Base-by-base conservation (phyloP, 2,888 invertebrate genomes). In the Mesochorus sp. region DNA sequence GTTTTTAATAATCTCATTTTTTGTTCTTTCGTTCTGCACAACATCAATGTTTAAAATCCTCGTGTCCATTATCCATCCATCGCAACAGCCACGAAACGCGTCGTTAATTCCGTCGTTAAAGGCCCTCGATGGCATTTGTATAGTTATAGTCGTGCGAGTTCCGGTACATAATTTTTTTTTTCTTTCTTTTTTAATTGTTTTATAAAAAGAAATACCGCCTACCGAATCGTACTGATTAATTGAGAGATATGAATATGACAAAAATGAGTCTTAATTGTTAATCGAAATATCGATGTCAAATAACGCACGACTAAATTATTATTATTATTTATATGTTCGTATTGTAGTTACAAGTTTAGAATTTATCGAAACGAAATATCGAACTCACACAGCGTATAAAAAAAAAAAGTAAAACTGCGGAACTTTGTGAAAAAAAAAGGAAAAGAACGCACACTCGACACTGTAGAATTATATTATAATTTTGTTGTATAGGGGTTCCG, bases 271-370 rank as follows among this genome's bases (percentile, higher is more conserved):
- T 34, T 42, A 12, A 49, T 28, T 53, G 31, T 75, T 44, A 14
- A 75, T 55, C 51, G 3, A 49, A 64, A 39, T 37, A 21, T 61
- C 68, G 49, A 57, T 49, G 49, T 47, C 47, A 44, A 61, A 31
- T 28, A 49, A 24, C 31, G 49, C 59, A 51, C 67, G 57, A 68
- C 55, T 68, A 28, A 17, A 31, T 64, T 17, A 61, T 72, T 39
- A 77, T 68, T 68, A 76, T 71, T 76, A 72, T 73, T 73, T 77
- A 68, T 77, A 68, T 77, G 24, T 51, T 28, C 44, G 72, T 49
- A 68, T 68, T 39, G 10, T 77, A 77, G 55, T 64, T 73, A 62
- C 55, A 61, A 37, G 39, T n/a, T n/a, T 62, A 55, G 6, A 62
- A 70, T 47, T 64, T 47, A 26, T 39, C 12, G 61, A 57, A 47